phyloP scores from a whole-genome alignment of 2,113 vertebrate genomes.

The Notiomystis cincta region DNA sequence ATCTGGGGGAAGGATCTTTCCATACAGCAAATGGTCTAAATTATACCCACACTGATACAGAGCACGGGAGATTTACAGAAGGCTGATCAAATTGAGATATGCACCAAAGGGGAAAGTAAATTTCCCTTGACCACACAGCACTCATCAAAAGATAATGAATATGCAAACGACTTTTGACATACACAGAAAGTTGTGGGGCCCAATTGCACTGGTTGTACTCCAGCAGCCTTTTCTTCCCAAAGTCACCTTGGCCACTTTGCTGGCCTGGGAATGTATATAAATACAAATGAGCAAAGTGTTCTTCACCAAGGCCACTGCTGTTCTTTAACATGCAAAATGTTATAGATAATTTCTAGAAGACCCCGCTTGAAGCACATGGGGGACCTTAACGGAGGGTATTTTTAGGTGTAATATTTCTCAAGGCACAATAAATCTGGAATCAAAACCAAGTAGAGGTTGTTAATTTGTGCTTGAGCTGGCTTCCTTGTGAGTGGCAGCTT shows the following conservation, averaged over 20 bases:
- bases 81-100: conserved; percentile 13
- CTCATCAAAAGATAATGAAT: conserved; percentile 45
- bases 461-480: not conserved
- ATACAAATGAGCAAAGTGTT: not conserved
- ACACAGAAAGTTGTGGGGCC: not conserved
- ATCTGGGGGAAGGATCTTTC: not conserved
- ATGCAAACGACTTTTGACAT: not conserved
- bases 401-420: conserved; percentile 6
- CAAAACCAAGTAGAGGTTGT: not conserved
- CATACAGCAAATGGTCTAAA: not conserved
- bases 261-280: not conserved
- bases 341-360: not conserved
- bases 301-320: not conserved
- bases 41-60: not conserved
- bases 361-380: not conserved
- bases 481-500: not conserved
- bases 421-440: not conserved
- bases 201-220: not conserved
- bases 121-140: not conserved
- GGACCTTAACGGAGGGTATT: not conserved
- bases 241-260: conserved; percentile 18
- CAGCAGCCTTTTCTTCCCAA: not conserved
- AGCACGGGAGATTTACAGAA: not conserved
- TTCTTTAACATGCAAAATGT: not conserved
- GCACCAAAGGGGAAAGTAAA: not conserved